Evolutionary conservation across 2,888 invertebrate genomes (phyloP).

Genomic region (Lordiphosa fenestrarum): DNA sequence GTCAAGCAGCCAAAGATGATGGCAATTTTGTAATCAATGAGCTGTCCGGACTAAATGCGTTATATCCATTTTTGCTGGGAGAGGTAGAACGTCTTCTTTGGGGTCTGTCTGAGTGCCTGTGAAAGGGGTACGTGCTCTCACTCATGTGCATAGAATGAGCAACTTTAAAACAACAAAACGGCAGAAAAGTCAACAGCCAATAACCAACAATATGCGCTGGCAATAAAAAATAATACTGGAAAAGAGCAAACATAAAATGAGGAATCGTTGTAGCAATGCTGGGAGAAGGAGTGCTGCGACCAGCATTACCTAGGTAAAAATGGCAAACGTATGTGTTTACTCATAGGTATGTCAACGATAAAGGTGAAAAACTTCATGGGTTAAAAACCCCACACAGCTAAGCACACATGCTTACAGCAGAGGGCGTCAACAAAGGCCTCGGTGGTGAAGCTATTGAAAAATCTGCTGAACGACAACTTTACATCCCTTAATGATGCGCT

Average conservation of each 20-base stretch:
- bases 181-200: conserved; percentile 55
- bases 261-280: too few relatives aligned
- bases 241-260: conserved; percentile 1
- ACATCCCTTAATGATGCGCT: too few relatives aligned
- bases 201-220: conserved; percentile 33
- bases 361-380: too few relatives aligned
- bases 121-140: conserved; percentile 47
- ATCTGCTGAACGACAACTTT: too few relatives aligned
- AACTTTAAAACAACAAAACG: conserved; percentile 62
- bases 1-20: conserved; percentile 42
- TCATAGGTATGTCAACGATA: too few relatives aligned
- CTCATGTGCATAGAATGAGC: conserved; percentile 66
- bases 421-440: too few relatives aligned
- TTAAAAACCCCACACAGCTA: too few relatives aligned
- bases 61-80: conserved; percentile 34
- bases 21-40: conserved; percentile 62
- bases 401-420: too few relatives aligned
- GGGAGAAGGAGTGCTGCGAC: too few relatives aligned
- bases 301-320: too few relatives aligned
- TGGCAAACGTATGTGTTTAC: too few relatives aligned
- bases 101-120: conserved; percentile 4
- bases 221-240: conserved; percentile 16
- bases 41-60: conserved; percentile 48
- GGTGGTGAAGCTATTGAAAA: too few relatives aligned
- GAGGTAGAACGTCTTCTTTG: conserved; percentile 21